Percentiles rank a stretch among this genome's conserved stretches.
Evolutionary conservation across 1,140 invertebrate species (phyloP).

Genomic region (Drosophila nigrodunni): DNA sequence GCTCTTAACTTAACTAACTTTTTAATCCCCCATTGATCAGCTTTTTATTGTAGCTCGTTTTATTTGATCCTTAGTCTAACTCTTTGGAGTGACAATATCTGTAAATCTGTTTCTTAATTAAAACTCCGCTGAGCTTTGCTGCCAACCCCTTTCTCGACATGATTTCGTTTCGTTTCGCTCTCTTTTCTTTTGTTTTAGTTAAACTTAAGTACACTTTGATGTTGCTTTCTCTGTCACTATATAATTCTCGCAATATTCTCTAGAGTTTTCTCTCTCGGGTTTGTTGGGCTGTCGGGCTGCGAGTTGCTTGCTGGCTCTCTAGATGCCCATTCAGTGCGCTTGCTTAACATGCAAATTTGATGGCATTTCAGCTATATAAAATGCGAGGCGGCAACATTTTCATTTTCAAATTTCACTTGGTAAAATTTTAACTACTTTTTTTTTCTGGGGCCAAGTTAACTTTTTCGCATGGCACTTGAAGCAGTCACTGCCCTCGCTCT

Average conservation of each 20-base stretch:
- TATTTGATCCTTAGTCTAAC: not conserved
- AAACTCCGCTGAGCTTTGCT: not conserved
- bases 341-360: conserved; percentile 79
- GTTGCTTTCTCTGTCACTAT: conserved; percentile 7
- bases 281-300: not conserved
- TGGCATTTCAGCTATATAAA: conserved; percentile 67
- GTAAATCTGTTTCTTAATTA: conserved; percentile 1
- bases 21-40: not conserved
- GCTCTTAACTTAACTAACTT: not conserved
- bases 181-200: not conserved
- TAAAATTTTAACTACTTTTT: conserved; percentile 77
- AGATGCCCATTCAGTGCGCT: conserved; percentile 47
- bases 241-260: conserved; percentile 22
- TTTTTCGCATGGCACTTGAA: conserved; percentile 52
- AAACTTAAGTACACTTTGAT: conserved; percentile 7
- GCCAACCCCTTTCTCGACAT: not conserved
- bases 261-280: conserved; percentile 14
- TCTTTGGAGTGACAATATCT: not conserved
- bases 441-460: conserved; percentile 27
- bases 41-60: too few species aligned
- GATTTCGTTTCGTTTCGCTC: too few species aligned
- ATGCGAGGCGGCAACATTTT: conserved; percentile 59
- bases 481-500: conserved; percentile 1
- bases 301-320: conserved; percentile 32
- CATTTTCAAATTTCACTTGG: conserved; percentile 76